Evolutionary conservation across 2,113 vertebrate genomes (phyloP).

Genomic region (Misgurnus anguillicaudatus): DNA sequence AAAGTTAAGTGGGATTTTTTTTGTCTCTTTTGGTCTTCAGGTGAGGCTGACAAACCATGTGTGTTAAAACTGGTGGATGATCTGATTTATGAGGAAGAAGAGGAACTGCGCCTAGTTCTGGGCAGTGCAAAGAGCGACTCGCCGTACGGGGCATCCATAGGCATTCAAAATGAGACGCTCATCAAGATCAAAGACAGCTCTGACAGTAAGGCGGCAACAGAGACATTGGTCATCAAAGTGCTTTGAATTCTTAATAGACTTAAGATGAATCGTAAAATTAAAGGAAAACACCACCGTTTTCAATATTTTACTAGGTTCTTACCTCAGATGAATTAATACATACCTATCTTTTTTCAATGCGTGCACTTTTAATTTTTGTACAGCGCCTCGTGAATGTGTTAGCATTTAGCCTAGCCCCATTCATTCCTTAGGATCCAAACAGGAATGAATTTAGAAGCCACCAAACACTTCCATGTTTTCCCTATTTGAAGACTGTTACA

Average conservation of each 20-base stretch:
- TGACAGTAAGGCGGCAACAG: slow-evolving; percentile 82
- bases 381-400: too few species aligned
- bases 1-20: background rate
- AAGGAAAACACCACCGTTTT: too few species aligned
- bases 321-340: too few species aligned
- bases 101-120: slow-evolving; percentile 88
- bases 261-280: too few species aligned
- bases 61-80: slow-evolving; percentile 82
- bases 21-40: slow-evolving; percentile 65
- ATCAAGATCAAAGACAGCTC: slow-evolving; percentile 85
- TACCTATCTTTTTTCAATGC: too few species aligned
- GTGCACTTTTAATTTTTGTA: too few species aligned
- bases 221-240: background rate
- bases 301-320: too few species aligned
- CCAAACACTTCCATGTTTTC: too few species aligned
- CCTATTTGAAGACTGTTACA: too few species aligned
- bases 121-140: slow-evolving; percentile 84
- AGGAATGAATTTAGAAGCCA: too few species aligned
- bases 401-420: too few species aligned
- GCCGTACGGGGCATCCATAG: slow-evolving; percentile 85
- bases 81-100: slow-evolving; percentile 81
- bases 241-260: background rate
- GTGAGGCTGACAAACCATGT: slow-evolving; percentile 87
- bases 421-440: too few species aligned
- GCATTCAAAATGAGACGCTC: slow-evolving; percentile 84